These are phyloP conservation scores for Latheticus oryzae DNA, from an alignment of 2,888 invertebrate genomes.

Conservation along the genomic window DNA sequence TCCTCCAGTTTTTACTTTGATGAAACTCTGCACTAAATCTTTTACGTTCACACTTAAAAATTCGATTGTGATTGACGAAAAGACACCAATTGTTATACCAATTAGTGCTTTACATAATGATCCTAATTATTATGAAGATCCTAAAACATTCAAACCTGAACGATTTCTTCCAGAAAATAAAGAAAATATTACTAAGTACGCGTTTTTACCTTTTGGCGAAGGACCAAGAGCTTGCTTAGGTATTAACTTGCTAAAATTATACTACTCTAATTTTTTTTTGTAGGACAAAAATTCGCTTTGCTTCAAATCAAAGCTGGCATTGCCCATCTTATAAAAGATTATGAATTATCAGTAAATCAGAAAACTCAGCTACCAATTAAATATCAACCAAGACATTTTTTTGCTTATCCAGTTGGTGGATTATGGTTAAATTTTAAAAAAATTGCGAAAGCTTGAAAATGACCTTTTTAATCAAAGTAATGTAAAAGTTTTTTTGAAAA, in stretches of 20 bases:
- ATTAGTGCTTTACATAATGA: slow-evolving; percentile 47
- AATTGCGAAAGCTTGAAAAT: slow-evolving; percentile 34
- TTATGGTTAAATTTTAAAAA: slow-evolving; percentile 52
- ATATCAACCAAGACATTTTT: slow-evolving; percentile 47
- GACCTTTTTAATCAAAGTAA: too few relatives aligned
- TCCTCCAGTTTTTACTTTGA: slow-evolving; percentile 48
- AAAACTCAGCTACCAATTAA: slow-evolving; percentile 51
- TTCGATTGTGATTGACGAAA: slow-evolving; percentile 44
- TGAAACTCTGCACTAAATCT: slow-evolving; percentile 47
- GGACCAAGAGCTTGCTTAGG: slow-evolving; percentile 57
- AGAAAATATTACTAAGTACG: slow-evolving; percentile 48
- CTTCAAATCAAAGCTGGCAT: slow-evolving; percentile 60
- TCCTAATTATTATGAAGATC: slow-evolving; percentile 45
- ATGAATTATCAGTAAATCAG: slow-evolving; percentile 51
- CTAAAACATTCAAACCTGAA: slow-evolving; percentile 48
- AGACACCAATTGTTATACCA: slow-evolving; percentile 46
- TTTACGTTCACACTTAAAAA: slow-evolving; percentile 44
- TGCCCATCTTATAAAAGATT: slow-evolving; percentile 55
- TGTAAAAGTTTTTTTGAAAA: too few relatives aligned
- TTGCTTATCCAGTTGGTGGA: slow-evolving; percentile 49
- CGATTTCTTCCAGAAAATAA: slow-evolving; percentile 53
- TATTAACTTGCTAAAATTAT: slow-evolving; percentile 28
- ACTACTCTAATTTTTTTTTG: slow-evolving; percentile 16
- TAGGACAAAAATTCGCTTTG: slow-evolving; percentile 45
- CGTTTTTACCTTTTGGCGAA: slow-evolving; percentile 55